These are phyloP conservation scores for Diplosoma virens DNA, from an alignment of 23 tunicate genomes.

Conservation along the genomic window DNA sequence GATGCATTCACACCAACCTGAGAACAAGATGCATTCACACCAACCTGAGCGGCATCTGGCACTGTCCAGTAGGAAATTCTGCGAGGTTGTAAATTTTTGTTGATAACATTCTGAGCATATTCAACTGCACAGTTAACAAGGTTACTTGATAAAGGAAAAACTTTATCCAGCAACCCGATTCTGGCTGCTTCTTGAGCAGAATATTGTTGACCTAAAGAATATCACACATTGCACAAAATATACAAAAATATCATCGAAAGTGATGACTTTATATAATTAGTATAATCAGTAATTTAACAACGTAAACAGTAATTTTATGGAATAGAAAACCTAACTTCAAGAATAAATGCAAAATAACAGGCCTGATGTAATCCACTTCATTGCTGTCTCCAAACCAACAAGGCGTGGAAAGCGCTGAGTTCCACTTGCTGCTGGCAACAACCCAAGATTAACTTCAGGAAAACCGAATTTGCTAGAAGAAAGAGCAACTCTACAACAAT, in stretches of 20 bases:
- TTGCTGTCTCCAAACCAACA: constrained; percentile 56
- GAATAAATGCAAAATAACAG: too few relatives aligned
- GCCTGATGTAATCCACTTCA: constrained; percentile 57
- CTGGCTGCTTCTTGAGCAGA: constrained; percentile 45
- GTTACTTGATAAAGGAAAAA: constrained; percentile 1
- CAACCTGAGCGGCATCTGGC: constrained; percentile 17
- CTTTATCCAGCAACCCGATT: constrained; percentile 13
- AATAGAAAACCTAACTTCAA: too few relatives aligned
- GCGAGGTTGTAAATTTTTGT: background rate
- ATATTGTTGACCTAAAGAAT: constrained; percentile 41
- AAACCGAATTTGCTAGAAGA: constrained; percentile 46
- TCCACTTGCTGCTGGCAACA: constrained; percentile 81
- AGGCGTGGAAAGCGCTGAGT: constrained; percentile 85
- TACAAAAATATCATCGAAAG: background rate
- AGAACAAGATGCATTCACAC: background rate
- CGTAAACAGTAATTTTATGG: background rate
- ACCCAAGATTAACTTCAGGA: constrained; percentile 84
- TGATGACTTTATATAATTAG: background rate
- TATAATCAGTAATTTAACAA: background rate
- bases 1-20: background rate
- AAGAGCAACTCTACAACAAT: constrained; percentile 40
- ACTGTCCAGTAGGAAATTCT: constrained; percentile 3
- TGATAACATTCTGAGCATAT: background rate
- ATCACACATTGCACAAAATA: background rate
- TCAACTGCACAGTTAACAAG: constrained; percentile 4